Conservation (phyloP, 2,113 vertebrate species). For the Tiliqua scincoides region DNA sequence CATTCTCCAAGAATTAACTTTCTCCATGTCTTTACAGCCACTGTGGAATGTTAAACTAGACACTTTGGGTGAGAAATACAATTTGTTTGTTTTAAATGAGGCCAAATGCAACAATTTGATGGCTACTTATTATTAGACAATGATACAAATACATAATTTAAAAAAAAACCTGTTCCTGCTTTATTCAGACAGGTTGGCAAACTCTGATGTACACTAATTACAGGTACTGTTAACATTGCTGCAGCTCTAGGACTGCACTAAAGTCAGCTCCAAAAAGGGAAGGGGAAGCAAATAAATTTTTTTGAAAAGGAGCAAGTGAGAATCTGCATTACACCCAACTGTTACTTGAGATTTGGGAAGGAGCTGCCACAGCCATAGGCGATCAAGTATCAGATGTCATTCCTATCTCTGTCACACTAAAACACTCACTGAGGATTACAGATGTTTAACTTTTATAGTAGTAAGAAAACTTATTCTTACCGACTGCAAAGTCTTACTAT, state of each 20-base stretch:
- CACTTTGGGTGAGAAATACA: no score
- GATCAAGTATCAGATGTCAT: background rate
- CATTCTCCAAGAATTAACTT: background rate
- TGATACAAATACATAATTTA: background rate
- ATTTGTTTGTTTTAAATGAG: no score
- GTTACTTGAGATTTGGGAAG: background rate
- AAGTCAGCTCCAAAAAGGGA: background rate
- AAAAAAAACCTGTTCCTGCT: background rate
- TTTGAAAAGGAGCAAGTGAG: background rate
- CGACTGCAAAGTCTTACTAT: conserved; percentile 33
- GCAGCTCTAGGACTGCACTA: background rate
- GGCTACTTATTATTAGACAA: background rate
- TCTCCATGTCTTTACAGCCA: background rate
- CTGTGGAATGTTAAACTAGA: no score
- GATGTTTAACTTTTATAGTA: background rate
- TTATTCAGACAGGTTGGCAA: background rate
- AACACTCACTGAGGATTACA: background rate
- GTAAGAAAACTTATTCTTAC: background rate
- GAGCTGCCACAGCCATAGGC: background rate
- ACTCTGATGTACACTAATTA: background rate
- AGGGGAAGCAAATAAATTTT: background rate
- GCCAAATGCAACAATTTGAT: background rate
- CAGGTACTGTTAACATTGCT: background rate
- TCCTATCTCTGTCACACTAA: no score
- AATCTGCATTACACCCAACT: background rate